A percentile compares a stretch with the other conserved stretches of the same genome.
Evolutionary conservation across 2,797 vertebrate genomes (phyloP).

Genomic region (Stomatorhinus walkeri): DNA sequence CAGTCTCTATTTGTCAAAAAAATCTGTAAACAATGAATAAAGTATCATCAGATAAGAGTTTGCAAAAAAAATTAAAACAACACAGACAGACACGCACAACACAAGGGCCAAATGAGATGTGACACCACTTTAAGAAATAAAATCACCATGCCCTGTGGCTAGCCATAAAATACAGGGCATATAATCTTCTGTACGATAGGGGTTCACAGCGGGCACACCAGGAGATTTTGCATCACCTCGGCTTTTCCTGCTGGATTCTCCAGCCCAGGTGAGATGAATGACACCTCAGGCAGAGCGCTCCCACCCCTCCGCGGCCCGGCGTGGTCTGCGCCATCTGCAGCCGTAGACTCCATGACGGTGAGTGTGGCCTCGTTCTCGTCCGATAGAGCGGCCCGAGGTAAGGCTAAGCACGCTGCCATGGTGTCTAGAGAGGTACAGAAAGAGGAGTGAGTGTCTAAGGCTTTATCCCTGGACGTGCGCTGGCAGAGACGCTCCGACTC

Average conservation of each 20-base stretch:
- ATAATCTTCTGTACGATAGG: background rate
- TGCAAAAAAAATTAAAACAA: background rate
- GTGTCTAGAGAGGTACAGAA: background rate
- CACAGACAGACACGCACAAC: background rate
- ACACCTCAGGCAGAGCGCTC: slow-evolving; percentile 67
- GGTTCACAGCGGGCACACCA: background rate
- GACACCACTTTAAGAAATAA: background rate
- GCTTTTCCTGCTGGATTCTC: slow-evolving; percentile 51
- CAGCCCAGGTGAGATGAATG: slow-evolving; percentile 70
- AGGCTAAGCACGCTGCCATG: slow-evolving; percentile 54
- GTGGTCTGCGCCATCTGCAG: slow-evolving; percentile 54
- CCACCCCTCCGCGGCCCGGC: slow-evolving; percentile 33
- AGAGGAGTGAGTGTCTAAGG: background rate
- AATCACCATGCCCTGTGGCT: background rate
- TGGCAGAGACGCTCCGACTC: background rate
- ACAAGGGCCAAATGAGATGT: background rate
- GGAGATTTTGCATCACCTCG: slow-evolving; percentile 14
- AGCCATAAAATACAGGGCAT: background rate
- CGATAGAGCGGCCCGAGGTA: slow-evolving; percentile 63
- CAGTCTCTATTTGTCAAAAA: background rate
- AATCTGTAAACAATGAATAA: background rate
- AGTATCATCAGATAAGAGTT: background rate
- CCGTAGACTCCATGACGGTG: slow-evolving; percentile 83
- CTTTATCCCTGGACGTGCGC: background rate
- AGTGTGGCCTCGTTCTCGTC: slow-evolving; percentile 70